Percentiles rank a stretch among this genome's conserved stretches.
These are phyloP conservation scores for Enteromius trimaculatus DNA, from an alignment of 2,797 vertebrate genomes.

Conservation along the genomic window DNA sequence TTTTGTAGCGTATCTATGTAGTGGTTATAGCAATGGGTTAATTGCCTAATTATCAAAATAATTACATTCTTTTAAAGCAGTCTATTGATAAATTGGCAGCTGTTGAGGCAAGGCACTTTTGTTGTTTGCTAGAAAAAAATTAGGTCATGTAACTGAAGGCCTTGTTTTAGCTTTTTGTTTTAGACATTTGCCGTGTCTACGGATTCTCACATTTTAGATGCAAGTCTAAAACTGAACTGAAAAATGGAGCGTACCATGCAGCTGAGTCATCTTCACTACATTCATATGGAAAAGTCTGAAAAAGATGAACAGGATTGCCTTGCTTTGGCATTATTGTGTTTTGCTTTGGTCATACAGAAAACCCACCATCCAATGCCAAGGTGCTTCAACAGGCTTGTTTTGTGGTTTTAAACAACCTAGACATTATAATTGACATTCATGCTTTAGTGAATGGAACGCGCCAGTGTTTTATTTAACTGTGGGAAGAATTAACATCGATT, in stretches of 20 bases:
- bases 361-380: not conserved
- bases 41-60: slow-evolving; percentile 6
- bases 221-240: not conserved
- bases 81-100: not conserved
- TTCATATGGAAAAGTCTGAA: not conserved
- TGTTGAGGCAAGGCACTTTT: not conserved
- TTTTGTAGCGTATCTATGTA: not conserved
- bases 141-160: not conserved
- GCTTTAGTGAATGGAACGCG: not conserved
- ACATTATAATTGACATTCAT: not conserved
- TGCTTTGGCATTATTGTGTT: not conserved
- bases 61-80: not conserved
- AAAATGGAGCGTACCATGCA: not conserved
- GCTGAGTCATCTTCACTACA: not conserved
- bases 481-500: not conserved
- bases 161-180: not conserved
- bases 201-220: not conserved
- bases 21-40: not conserved
- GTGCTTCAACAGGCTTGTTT: not conserved
- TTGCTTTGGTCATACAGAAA: not conserved
- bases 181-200: not conserved
- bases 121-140: not conserved
- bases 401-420: slow-evolving; percentile 25
- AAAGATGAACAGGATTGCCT: not conserved
- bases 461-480: not conserved